Evolutionary conservation across 2,797 vertebrate species (phyloP).

Genomic region (Tokudaia muenninki): DNA sequence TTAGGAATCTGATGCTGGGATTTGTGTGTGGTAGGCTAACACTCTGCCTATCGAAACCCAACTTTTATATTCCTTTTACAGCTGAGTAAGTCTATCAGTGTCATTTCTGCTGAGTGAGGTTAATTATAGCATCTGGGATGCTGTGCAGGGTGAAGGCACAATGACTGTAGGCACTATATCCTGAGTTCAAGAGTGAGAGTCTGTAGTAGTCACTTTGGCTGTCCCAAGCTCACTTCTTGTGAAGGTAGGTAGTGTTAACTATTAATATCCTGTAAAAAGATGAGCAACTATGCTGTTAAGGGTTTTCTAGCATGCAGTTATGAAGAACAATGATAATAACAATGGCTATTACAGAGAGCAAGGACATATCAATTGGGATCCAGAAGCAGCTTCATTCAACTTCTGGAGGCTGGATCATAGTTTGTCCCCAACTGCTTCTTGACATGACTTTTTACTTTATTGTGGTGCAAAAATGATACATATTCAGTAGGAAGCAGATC

Average conservation of each 20-base stretch:
- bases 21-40: background rate
- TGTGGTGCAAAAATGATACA: background rate
- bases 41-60: background rate
- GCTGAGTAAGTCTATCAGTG: background rate
- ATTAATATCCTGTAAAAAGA: background rate
- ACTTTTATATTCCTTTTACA: background rate
- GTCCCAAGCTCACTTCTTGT: background rate
- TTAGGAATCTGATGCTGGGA: background rate
- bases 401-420: background rate
- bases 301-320: background rate
- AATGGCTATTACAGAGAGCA: background rate
- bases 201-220: background rate
- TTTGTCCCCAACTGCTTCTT: background rate
- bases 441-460: background rate
- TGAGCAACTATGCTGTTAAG: background rate
- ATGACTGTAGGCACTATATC: too few species aligned
- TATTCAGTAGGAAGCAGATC: background rate
- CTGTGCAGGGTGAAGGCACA: too few species aligned
- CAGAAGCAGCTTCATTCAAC: background rate
- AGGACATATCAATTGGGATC: background rate
- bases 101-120: background rate
- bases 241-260: background rate
- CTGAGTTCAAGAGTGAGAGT: background rate
- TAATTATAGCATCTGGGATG: background rate
- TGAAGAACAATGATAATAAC: background rate